Evolutionary conservation across 2,797 vertebrate species (phyloP).

Genomic region (Paguma larvata): DNA sequence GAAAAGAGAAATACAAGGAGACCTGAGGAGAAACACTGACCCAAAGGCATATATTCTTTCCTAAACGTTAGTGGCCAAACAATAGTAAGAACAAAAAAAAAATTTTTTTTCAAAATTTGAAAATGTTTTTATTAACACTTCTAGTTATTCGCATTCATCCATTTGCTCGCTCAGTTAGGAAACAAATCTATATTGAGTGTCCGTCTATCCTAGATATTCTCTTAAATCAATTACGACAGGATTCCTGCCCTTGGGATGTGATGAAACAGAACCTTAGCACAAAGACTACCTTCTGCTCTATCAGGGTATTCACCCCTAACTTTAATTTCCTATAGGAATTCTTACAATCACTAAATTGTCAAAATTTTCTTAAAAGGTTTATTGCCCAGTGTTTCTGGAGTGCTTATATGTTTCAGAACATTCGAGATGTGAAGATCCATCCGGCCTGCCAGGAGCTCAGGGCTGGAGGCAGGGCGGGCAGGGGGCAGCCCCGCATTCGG

Average conservation of each 20-base stretch:
- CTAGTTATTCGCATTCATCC: neutral
- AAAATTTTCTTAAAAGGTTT: neutral
- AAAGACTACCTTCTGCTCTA: neutral
- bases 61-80: neutral
- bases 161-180: neutral
- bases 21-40: neutral
- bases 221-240: neutral
- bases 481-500: neutral
- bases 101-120: neutral
- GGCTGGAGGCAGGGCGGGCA: fast-evolving
- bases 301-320: neutral
- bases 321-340: neutral
- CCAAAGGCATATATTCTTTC: neutral
- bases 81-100: neutral
- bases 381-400: neutral
- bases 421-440: neutral
- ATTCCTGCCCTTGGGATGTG: no score
- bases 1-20: neutral
- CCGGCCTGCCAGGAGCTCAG: no score
- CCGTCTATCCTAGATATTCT: neutral
- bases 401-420: neutral
- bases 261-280: neutral
- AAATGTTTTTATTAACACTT: neutral
- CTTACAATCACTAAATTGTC: neutral
- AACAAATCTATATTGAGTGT: neutral